These are phyloP conservation scores for Anguilla marmorata DNA, from an alignment of 2,797 vertebrate species.

Conservation along the genomic window DNA sequence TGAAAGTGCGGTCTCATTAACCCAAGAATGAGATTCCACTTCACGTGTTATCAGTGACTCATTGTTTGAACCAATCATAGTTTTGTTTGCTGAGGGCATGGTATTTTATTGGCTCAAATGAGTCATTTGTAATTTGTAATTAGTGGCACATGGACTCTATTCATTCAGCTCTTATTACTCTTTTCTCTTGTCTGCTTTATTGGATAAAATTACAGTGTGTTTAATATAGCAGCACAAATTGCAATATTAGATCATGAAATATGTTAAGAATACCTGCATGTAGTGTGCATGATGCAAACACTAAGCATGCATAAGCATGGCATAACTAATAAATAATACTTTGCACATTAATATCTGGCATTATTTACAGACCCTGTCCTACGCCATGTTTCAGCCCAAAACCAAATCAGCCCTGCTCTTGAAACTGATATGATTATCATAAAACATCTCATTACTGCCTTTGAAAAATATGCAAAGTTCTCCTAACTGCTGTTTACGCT, in stretches of 20 bases:
- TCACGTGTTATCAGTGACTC: neutral
- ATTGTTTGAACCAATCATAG: neutral
- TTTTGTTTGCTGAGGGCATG: neutral
- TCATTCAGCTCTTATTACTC: neutral
- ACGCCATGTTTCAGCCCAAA: neutral
- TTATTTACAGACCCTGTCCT: neutral
- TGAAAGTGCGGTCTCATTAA: neutral
- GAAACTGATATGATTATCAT: conserved; percentile 9
- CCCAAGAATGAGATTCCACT: neutral
- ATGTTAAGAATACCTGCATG: too few relatives aligned
- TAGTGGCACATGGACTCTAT: neutral
- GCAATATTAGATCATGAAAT: too few relatives aligned
- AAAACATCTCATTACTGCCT: conserved; percentile 9
- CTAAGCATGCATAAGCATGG: neutral
- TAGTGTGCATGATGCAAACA: neutral
- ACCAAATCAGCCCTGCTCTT: neutral
- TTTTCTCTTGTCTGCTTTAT: too few relatives aligned
- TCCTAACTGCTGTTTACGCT: neutral
- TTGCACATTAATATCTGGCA: neutral
- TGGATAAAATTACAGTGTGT: too few relatives aligned
- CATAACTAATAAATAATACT: neutral
- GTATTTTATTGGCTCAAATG: neutral
- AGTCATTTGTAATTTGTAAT: neutral
- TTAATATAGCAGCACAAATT: too few relatives aligned
- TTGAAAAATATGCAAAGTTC: neutral